phyloP scores from a whole-genome alignment of 1,140 invertebrate species.

The Macrobrachium nipponense region DNA sequence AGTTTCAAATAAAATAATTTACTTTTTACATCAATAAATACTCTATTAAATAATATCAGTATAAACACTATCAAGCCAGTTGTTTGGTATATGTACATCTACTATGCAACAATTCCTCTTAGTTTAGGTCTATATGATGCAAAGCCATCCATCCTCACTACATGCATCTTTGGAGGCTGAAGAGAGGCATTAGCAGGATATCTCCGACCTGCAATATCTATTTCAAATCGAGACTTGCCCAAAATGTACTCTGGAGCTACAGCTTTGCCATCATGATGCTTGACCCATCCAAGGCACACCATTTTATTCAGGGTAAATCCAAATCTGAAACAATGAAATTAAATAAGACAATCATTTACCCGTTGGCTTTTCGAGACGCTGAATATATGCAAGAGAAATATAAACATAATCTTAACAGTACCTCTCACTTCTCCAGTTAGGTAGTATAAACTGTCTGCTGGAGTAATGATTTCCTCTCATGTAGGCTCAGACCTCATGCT shows the following conservation, averaged over 20 bases:
- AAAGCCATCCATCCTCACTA: conserved; percentile 62
- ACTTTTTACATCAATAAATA: too few relatives aligned
- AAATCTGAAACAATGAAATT: conserved; percentile 71
- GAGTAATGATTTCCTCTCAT: too few relatives aligned
- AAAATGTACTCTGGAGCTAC: conserved; percentile 78
- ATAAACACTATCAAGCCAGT: too few relatives aligned
- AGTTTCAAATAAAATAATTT: too few relatives aligned
- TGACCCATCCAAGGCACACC: conserved; percentile 78
- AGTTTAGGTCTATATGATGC: conserved; percentile 59
- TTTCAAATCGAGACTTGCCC: conserved; percentile 74
- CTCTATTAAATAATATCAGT: too few relatives aligned
- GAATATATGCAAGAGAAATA: background rate
- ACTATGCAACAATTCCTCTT: conserved; percentile 52
- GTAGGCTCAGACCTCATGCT: too few relatives aligned
- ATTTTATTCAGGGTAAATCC: conserved; percentile 76
- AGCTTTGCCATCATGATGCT: conserved; percentile 69
- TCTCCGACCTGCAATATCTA: conserved; percentile 75
- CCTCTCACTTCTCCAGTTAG: too few relatives aligned
- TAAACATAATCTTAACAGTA: background rate
- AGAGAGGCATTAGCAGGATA: conserved; percentile 50
- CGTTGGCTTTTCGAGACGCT: background rate
- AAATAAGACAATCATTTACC: conserved; percentile 37
- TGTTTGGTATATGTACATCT: too few relatives aligned
- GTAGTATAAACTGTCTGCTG: too few relatives aligned
- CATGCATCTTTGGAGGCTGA: conserved; percentile 62